phyloP scores from a whole-genome alignment of 1,140 invertebrate genomes.

The Drosophila pseudoobscura region DNA sequence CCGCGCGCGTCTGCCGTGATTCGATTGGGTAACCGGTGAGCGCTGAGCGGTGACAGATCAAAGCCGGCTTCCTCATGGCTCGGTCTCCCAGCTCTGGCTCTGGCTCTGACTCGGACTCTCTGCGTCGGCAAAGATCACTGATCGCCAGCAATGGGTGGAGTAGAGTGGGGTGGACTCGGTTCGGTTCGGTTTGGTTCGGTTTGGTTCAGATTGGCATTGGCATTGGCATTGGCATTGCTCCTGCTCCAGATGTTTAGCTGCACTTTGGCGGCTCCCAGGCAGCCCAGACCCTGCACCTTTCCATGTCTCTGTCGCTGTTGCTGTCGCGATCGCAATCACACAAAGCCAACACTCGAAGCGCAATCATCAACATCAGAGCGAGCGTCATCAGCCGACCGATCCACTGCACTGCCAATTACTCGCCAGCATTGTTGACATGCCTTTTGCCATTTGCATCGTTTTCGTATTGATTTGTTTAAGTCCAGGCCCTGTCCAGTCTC shows the following conservation, averaged over 20 bases:
- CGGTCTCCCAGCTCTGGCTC: no score
- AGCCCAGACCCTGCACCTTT: no score
- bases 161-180: conserved; percentile 30
- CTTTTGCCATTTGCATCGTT: conserved; percentile 79
- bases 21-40: conserved; percentile 63
- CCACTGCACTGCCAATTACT: conserved; percentile 71
- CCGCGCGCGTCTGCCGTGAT: conserved; percentile 72
- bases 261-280: conserved; percentile 55
- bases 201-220: conserved; percentile 10
- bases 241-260: conserved; percentile 81
- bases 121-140: conserved; percentile 74
- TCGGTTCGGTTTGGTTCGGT: conserved; percentile 14
- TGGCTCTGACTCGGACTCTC: neutral
- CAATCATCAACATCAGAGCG: conserved; percentile 76
- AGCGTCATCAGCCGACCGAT: conserved; percentile 46
- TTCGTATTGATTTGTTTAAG: conserved; percentile 81
- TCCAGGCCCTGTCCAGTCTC: conserved; percentile 2
- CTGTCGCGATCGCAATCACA: conserved; percentile 63
- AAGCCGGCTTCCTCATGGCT: conserved; percentile 30
- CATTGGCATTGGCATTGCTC: conserved; percentile 13
- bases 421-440: conserved; percentile 75
- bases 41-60: conserved; percentile 76
- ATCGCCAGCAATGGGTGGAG: conserved; percentile 59
- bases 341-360: conserved; percentile 34
- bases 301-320: neutral